A percentile compares a stretch with the other conserved stretches of the same genome.
Conservation (phyloP, 2,113 vertebrate genomes). For the Podarcis cretensis region DNA sequence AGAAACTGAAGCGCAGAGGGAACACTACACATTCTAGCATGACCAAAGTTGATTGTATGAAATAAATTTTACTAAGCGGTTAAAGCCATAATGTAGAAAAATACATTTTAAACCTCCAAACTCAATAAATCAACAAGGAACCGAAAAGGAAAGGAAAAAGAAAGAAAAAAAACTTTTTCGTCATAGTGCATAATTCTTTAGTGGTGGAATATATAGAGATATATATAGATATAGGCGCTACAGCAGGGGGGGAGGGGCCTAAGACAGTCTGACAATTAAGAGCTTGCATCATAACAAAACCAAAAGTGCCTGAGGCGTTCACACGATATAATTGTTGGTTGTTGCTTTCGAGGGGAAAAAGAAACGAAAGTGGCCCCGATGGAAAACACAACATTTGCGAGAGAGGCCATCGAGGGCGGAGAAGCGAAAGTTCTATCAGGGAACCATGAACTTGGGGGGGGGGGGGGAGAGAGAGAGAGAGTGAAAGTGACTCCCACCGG, state of each 20-base stretch:
- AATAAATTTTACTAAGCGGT: constrained; percentile 88
- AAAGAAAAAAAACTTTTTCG: constrained; percentile 56
- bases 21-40: constrained; percentile 84
- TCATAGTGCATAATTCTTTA: constrained; percentile 84
- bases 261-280: constrained; percentile 78
- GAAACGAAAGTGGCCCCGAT: constrained; percentile 48
- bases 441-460: constrained; percentile 54
- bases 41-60: constrained; percentile 87
- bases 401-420: constrained; percentile 50
- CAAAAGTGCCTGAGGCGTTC: constrained; percentile 74
- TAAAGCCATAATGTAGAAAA: constrained; percentile 88
- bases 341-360: constrained; percentile 63
- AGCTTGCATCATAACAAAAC: constrained; percentile 82
- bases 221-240: constrained; percentile 63
- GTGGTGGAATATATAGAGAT: constrained; percentile 53
- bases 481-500: constrained; percentile 54
- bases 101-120: constrained; percentile 88
- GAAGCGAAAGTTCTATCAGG: constrained; percentile 58
- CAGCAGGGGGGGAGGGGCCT: constrained; percentile 79
- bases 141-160: constrained; percentile 51
- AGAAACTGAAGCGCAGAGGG: constrained; percentile 77
- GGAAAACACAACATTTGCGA: constrained; percentile 69
- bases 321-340: constrained; percentile 72
- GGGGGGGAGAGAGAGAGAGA: not conserved
- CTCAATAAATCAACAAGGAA: constrained; percentile 83